These are phyloP conservation scores for Sinelater perroti DNA, from an alignment of 2,888 invertebrate genomes.

Conservation along the genomic window DNA sequence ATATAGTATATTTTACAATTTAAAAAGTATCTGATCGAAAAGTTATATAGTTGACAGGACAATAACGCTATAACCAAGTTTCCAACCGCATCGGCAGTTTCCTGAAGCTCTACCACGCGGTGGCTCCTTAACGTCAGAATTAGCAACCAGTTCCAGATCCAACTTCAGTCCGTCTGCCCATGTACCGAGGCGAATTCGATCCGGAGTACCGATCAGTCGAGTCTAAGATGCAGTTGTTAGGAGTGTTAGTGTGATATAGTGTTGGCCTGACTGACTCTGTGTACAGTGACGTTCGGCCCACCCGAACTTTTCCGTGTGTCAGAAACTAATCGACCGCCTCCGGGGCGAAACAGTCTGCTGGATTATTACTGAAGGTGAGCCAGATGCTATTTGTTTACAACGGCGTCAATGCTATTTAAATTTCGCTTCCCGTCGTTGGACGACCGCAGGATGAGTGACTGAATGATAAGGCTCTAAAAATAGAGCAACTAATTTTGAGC, in stretches of 20 bases:
- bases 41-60: neutral
- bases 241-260: neutral
- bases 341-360: neutral
- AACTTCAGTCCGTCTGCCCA: conserved; percentile 11
- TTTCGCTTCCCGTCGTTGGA: too few relatives aligned
- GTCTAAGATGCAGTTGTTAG: conserved; percentile 11
- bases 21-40: too few relatives aligned
- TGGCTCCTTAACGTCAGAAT: neutral
- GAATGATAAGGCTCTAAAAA: too few relatives aligned
- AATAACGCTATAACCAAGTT: neutral
- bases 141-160: neutral
- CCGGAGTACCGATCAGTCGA: conserved; percentile 14
- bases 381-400: neutral
- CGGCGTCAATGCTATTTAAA: too few relatives aligned
- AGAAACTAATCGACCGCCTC: neutral
- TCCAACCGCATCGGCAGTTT: neutral
- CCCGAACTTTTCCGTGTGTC: conserved; percentile 9
- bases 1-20: too few relatives aligned
- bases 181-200: conserved; percentile 24
- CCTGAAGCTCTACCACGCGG: neutral
- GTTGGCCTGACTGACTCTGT: conserved; percentile 4
- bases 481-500: too few relatives aligned
- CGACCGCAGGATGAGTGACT: too few relatives aligned
- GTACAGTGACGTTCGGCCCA: conserved; percentile 4
- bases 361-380: conserved; percentile 10